Evolutionary conservation across 2,888 invertebrate species (phyloP).

Genomic region (Drosophila yooni): DNA sequence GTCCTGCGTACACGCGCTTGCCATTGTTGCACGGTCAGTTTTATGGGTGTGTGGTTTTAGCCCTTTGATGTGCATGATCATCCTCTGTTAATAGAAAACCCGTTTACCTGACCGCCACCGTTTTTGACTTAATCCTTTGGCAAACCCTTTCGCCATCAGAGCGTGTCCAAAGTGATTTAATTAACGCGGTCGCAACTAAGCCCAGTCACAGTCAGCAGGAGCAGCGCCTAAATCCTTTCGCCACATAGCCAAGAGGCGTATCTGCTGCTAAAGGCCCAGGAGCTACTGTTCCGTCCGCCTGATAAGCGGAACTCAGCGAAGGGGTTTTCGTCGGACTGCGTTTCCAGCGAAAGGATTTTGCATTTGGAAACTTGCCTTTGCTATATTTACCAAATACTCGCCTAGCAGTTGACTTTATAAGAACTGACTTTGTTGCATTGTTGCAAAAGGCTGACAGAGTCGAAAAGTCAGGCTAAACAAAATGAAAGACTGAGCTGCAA

Average conservation of each 20-base stretch:
- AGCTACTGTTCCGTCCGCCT: constrained; percentile 62
- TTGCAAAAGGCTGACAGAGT: constrained; percentile 38
- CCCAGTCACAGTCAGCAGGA: constrained; percentile 24
- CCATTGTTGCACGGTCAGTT: constrained; percentile 72
- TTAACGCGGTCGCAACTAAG: constrained; percentile 73
- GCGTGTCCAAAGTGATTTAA: constrained; percentile 81
- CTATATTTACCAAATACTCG: constrained; percentile 75
- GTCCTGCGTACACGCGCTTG: constrained; percentile 39
- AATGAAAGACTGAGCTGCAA: constrained; percentile 44
- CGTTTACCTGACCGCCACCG: constrained; percentile 48
- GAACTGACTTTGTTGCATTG: constrained; percentile 39
- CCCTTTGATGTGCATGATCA: constrained; percentile 84
- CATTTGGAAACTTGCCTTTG: constrained; percentile 24
- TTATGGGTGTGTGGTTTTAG: constrained; percentile 84
- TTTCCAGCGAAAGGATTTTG: constrained; percentile 75
- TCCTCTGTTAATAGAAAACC: constrained; percentile 81
- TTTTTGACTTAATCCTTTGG: constrained; percentile 66
- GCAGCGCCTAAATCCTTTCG: constrained; percentile 66
- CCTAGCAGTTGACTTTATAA: constrained; percentile 60
- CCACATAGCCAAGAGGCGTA: constrained; percentile 50
- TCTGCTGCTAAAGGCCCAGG: constrained; percentile 56
- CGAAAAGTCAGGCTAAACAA: constrained; percentile 67
- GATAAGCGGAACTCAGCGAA: constrained; percentile 23
- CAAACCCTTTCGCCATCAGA: constrained; percentile 55
- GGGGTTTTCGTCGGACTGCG: constrained; percentile 28